A percentile compares a stretch with the other conserved stretches of the same genome.
phyloP scores from a whole-genome alignment of 2,113 vertebrate species.

The Misgurnus mizolepis region DNA sequence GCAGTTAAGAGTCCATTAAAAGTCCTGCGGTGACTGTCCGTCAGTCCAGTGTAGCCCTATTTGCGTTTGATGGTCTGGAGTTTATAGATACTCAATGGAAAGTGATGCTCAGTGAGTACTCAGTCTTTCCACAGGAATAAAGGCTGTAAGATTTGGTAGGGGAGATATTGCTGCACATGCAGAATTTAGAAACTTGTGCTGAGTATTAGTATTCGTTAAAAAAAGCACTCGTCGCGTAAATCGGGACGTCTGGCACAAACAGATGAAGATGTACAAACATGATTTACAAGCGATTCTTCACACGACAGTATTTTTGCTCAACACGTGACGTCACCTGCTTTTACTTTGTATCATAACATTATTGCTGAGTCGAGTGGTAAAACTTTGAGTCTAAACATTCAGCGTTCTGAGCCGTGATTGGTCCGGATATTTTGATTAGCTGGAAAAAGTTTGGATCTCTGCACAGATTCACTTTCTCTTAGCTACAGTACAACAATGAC shows the following conservation, averaged over 20 bases:
- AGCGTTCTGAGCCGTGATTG: not conserved
- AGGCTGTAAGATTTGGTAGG: not conserved
- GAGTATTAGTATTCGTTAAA: not conserved
- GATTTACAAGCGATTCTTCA: not conserved
- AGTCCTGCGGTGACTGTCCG: not conserved
- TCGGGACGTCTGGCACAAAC: not conserved
- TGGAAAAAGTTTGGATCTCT: not conserved
- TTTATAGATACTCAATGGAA: slow-evolving; percentile 13
- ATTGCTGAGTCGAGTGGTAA: slow-evolving; percentile 23
- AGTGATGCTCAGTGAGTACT: slow-evolving; percentile 19
- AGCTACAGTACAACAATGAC: too few species aligned
- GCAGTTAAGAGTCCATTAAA: slow-evolving; percentile 37
- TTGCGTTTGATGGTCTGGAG: slow-evolving; percentile 31
- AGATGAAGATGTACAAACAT: not conserved
- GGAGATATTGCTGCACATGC: slow-evolving; percentile 21
- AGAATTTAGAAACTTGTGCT: slow-evolving; percentile 9
- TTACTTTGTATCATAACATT: not conserved
- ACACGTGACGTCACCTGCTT: too few species aligned
- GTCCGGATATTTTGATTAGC: not conserved
- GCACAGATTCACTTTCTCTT: too few species aligned
- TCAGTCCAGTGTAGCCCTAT: slow-evolving; percentile 55
- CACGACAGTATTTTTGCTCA: too few species aligned
- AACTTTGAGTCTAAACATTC: not conserved
- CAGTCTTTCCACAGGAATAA: slow-evolving; percentile 3
- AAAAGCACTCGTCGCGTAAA: not conserved